Conservation (phyloP, 2,888 invertebrate species). For the Pyrocoelia pectoralis region DNA sequence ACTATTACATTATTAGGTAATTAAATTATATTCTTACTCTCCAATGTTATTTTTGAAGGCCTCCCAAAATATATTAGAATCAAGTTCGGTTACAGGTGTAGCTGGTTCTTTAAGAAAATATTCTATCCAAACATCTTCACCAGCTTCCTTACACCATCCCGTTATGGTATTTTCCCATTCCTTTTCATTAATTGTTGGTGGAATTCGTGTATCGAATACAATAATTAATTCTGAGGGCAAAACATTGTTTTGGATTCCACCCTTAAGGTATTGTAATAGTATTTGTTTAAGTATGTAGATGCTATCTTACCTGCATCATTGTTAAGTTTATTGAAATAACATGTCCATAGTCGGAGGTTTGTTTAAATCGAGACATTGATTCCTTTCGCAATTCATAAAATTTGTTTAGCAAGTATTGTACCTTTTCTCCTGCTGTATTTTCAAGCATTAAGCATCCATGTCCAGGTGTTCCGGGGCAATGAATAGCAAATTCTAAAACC, state of each 20-base stretch:
- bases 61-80: constrained; percentile 68
- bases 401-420: background rate
- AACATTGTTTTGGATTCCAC: constrained; percentile 91
- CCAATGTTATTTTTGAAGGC: constrained; percentile 64
- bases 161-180: constrained; percentile 62
- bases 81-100: constrained; percentile 62
- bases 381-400: background rate
- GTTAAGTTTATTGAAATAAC: background rate
- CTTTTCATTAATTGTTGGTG: constrained; percentile 44
- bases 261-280: constrained; percentile 60
- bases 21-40: constrained; percentile 51
- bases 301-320: background rate
- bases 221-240: constrained; percentile 82
- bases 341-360: background rate
- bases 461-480: background rate
- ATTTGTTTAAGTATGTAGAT: background rate
- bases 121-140: constrained; percentile 64
- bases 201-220: constrained; percentile 78
- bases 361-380: background rate
- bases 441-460: background rate
- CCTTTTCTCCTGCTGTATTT: background rate
- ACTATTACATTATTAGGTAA: background rate
- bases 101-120: constrained; percentile 63
- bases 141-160: constrained; percentile 65
- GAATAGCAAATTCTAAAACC: background rate